These are phyloP conservation scores for Odocoileus virginianus DNA, from an alignment of 2,113 vertebrate genomes.

Conservation along the genomic window DNA sequence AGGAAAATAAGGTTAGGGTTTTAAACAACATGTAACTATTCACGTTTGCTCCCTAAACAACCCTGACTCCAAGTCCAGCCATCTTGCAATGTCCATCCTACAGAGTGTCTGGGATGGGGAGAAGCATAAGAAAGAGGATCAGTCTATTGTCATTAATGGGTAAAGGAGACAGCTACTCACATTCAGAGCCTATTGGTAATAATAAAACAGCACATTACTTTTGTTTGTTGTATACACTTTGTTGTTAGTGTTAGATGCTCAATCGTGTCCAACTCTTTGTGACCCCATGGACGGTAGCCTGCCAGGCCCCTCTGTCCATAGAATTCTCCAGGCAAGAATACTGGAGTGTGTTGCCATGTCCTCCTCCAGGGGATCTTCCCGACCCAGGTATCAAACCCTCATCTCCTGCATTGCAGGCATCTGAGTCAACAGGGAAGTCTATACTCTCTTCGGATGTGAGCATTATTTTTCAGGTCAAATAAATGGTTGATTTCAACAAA, in stretches of 20 bases:
- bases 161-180: background rate
- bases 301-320: background rate
- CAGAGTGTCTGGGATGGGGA: background rate
- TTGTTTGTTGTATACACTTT: background rate
- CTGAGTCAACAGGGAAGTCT: background rate
- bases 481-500: constrained; percentile 12
- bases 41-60: background rate
- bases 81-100: background rate
- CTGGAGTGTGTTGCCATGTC: background rate
- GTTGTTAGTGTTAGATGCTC: background rate
- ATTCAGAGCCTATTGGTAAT: background rate
- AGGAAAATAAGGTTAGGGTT: background rate
- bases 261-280: background rate
- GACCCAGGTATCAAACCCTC: background rate
- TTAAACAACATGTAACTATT: background rate
- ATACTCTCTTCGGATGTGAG: background rate
- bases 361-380: background rate
- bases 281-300: background rate
- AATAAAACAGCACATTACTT: background rate
- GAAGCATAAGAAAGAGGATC: background rate
- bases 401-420: background rate
- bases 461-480: constrained; percentile 22
- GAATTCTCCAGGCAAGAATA: background rate
- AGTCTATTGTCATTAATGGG: background rate
- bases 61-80: background rate